These are phyloP conservation scores for Teinopalpus imperialis DNA, from an alignment of 2,888 invertebrate species.

Conservation along the genomic window DNA sequence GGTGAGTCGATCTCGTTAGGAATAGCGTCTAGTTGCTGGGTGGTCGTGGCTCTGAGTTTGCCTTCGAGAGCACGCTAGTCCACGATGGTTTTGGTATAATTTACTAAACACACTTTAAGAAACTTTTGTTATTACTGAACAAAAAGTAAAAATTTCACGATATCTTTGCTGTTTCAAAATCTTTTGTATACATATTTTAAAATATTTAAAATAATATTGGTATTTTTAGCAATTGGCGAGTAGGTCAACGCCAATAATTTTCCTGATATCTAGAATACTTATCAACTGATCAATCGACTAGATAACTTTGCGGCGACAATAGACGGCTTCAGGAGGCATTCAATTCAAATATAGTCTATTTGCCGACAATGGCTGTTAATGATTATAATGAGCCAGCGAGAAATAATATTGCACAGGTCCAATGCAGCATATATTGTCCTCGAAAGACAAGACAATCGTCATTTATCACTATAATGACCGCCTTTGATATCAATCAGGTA, in stretches of 20 bases:
- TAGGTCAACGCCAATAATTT: constrained; percentile 43
- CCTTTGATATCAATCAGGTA: constrained; percentile 73
- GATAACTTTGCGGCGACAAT: constrained; percentile 61
- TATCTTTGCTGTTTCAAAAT: too few relatives aligned
- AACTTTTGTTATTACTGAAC: too few relatives aligned
- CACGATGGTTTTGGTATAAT: too few relatives aligned
- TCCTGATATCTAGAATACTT: constrained; percentile 49
- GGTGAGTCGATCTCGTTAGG: too few relatives aligned
- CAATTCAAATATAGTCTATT: constrained; percentile 73
- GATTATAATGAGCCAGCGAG: constrained; percentile 64
- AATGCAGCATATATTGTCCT: constrained; percentile 71
- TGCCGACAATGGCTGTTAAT: constrained; percentile 75
- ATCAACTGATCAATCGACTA: constrained; percentile 64
- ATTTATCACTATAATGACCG: constrained; percentile 76
- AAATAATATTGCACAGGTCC: constrained; percentile 71
- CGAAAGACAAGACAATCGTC: constrained; percentile 76
- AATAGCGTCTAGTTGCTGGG: too few relatives aligned
- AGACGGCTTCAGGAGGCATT: constrained; percentile 73
- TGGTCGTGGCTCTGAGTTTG: too few relatives aligned
- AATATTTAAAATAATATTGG: constrained; percentile 31
- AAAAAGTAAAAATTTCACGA: too few relatives aligned
- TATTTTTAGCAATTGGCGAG: constrained; percentile 35
- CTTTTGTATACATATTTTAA: too few relatives aligned
- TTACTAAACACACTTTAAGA: too few relatives aligned
- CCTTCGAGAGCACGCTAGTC: too few relatives aligned